Evolutionary conservation across 2,797 vertebrate genomes (phyloP), one percentile per base, ranked within the genome.

Genomic region (Malacoraja senta): DNA sequence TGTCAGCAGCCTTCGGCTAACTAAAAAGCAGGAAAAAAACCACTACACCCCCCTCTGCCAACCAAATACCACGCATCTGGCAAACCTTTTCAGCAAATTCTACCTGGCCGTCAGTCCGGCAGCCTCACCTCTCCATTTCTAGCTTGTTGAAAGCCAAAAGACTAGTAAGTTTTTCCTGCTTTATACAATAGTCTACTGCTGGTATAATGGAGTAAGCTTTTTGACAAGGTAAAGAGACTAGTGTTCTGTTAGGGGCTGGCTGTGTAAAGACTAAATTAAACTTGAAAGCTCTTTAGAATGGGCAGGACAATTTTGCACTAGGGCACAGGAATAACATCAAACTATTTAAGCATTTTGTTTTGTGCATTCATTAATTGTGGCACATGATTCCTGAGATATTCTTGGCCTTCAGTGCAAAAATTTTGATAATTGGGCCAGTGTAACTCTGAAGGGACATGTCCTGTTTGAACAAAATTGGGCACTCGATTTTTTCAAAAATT

Each of bases 141-240:
- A 98, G 98, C 97, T 99, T 99, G 98, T 98, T 98, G 98, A 98
- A 97, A 98, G 97, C 97, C 98, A 98, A 99, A 99, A 98, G 96
- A 99, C 98, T 99, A 99, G 98, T 99, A 99, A 99, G 98, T 99
- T 99, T 97, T 98, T 99, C 98, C 97, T 99, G 98, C 98, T 98
- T 92, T 97, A 98, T 99, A 97, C 98, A 98, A 92, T 92, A 92
- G 97, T 98, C 97, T 97, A 97, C 97, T 98, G 96, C 97, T 97
- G 98, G 98, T 98, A 97, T 98, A 97, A 94, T 96, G 98, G 97
- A 98, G 97, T 98, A 96, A 97, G 96, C 97, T 97, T 97, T 97
- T 97, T 95, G 97, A 96, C 95, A 97, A 96, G 97, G 97, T 97
- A 97, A 95, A 95, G 93, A 94, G 90, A 96, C 96, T 97, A 97